Conservation (phyloP, 2,113 vertebrate genomes). For the Cichladusa arquata region DNA sequence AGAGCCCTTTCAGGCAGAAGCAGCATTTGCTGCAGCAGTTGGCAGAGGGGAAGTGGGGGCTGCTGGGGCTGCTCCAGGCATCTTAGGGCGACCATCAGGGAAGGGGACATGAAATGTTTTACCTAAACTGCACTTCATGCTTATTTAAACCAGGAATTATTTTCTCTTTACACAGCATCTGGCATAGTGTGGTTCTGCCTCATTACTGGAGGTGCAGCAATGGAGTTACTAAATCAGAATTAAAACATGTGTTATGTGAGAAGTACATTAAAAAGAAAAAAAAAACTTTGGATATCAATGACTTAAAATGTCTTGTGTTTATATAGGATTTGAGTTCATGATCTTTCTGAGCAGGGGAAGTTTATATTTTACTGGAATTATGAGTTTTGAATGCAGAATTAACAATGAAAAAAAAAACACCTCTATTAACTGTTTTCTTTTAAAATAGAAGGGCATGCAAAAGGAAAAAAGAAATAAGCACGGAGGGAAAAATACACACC, state of each 20-base stretch:
- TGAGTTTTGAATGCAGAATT: background rate
- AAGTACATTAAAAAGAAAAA: background rate
- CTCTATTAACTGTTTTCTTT: background rate
- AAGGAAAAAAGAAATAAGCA: too few relatives aligned
- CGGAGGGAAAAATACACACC: background rate
- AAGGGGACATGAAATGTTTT: background rate
- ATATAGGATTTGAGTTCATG: background rate
- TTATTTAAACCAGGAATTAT: background rate
- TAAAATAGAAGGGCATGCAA: background rate
- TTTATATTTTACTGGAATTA: background rate
- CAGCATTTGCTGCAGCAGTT: background rate
- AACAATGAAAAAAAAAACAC: background rate
- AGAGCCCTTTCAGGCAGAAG: background rate
- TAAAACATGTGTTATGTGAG: background rate
- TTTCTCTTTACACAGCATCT: background rate
- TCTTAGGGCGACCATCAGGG: fast-evolving
- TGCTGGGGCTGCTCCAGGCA: background rate
- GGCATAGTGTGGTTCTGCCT: background rate
- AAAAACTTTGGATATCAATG: background rate
- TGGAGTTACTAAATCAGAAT: background rate
- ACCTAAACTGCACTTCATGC: background rate
- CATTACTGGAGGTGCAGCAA: background rate
- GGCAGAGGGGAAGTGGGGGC: background rate
- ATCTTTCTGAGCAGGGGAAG: background rate
- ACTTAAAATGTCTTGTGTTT: background rate